Conservation (phyloP, 37 sponge, comb jelly and placozoan genomes). For the Aplysina aerophoba region DNA sequence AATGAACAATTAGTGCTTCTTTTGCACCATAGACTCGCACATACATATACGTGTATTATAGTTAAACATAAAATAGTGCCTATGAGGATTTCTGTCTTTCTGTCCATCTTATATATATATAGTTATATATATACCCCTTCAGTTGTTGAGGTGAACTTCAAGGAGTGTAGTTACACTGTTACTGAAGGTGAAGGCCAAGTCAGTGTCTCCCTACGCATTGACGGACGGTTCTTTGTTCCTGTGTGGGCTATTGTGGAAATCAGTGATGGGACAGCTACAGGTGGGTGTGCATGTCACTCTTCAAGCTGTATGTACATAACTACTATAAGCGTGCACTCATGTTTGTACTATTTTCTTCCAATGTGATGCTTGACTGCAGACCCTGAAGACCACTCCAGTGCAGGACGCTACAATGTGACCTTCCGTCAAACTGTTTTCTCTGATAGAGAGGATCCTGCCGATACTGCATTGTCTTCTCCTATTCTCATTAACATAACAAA, state of each 20-base stretch:
- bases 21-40: no score
- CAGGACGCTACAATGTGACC: background rate
- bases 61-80: no score
- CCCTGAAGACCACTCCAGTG: background rate
- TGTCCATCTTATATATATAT: no score
- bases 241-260: background rate
- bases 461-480: background rate
- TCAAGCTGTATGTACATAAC: no score
- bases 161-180: background rate
- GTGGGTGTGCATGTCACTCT: background rate
- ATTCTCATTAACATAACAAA: background rate
- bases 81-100: no score
- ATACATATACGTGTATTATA: no score
- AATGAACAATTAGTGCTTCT: no score
- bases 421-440: background rate
- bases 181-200: background rate
- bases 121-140: no score
- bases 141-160: conserved; percentile 26
- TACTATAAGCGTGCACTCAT: no score
- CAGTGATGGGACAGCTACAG: background rate
- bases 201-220: background rate
- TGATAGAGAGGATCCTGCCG: background rate
- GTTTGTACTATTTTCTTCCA: no score
- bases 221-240: background rate
- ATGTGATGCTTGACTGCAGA: no score